phyloP scores from a whole-genome alignment of 2,888 invertebrate genomes.

The Esperia sulphurella region DNA sequence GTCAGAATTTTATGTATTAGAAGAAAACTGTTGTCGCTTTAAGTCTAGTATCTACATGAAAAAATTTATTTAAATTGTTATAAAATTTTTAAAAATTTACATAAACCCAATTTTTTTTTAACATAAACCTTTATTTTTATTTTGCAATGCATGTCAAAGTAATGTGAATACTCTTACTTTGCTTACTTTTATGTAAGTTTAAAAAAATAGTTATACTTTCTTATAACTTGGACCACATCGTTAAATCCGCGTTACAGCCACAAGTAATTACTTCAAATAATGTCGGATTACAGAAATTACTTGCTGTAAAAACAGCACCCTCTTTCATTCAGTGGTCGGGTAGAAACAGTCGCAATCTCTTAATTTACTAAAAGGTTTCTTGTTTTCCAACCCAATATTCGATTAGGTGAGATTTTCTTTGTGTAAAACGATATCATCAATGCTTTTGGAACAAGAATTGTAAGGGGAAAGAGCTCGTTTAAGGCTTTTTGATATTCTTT shows the following conservation, averaged over 20 bases:
- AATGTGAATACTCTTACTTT: background rate
- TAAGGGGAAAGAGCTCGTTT: too few species aligned
- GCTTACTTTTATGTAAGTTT: background rate
- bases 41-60: too few species aligned
- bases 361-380: slow-evolving; percentile 49
- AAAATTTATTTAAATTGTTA: too few species aligned
- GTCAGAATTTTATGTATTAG: too few species aligned
- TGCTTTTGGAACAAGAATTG: too few species aligned
- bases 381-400: slow-evolving; percentile 24
- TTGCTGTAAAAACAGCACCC: too few species aligned
- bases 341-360: slow-evolving; percentile 14
- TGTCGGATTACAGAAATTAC: slow-evolving; percentile 24
- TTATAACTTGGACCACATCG: background rate
- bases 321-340: slow-evolving; percentile 3
- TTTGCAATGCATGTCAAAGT: too few species aligned
- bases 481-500: too few species aligned
- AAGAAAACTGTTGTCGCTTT: too few species aligned
- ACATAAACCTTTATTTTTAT: too few species aligned
- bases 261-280: slow-evolving; percentile 33
- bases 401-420: background rate
- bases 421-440: background rate
- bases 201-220: background rate
- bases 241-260: slow-evolving; percentile 11
- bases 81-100: too few species aligned
- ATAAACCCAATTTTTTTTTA: too few species aligned